Percentiles rank a stretch among this genome's conserved stretches.
Evolutionary conservation across 2,797 vertebrate species (phyloP).

Genomic region (Limosa lapponica): DNA sequence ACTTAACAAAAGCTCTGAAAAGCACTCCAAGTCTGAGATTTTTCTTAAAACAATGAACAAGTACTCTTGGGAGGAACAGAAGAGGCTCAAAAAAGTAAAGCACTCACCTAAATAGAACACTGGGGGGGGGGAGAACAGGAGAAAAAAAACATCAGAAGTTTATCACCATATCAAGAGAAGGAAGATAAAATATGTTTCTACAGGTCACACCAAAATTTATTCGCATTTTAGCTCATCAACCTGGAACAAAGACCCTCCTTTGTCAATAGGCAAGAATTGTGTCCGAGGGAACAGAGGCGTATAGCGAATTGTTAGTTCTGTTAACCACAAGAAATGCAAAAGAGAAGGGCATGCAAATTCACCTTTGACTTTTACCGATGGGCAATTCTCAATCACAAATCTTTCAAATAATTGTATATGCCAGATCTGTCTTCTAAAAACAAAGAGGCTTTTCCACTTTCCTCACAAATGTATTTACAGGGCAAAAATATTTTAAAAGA

Average conservation of each 20-base stretch:
- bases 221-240: not conserved
- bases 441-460: not conserved
- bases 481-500: not conserved
- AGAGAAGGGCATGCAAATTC: not conserved
- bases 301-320: not conserved
- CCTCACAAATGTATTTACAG: not conserved
- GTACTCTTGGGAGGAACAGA: conserved; percentile 31
- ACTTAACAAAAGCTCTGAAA: conserved; percentile 67
- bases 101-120: conserved; percentile 84
- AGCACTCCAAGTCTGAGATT: conserved; percentile 48
- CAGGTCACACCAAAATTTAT: not conserved
- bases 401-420: not conserved
- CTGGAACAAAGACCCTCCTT: not conserved
- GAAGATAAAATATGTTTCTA: conserved; percentile 14
- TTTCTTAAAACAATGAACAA: conserved; percentile 66
- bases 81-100: conserved; percentile 67
- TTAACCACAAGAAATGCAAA: not conserved
- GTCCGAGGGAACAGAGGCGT: not conserved
- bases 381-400: not conserved
- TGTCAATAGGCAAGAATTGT: not conserved
- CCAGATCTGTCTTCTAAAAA: not conserved
- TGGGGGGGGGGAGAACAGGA: conserved; percentile 71
- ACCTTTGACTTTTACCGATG: not conserved
- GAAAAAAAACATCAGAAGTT: conserved; percentile 73
- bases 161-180: conserved; percentile 36